A percentile compares a stretch with the other conserved stretches of the same genome.
Evolutionary conservation across 2,888 invertebrate genomes (phyloP).

Genomic region (Drosophila ezoana): DNA sequence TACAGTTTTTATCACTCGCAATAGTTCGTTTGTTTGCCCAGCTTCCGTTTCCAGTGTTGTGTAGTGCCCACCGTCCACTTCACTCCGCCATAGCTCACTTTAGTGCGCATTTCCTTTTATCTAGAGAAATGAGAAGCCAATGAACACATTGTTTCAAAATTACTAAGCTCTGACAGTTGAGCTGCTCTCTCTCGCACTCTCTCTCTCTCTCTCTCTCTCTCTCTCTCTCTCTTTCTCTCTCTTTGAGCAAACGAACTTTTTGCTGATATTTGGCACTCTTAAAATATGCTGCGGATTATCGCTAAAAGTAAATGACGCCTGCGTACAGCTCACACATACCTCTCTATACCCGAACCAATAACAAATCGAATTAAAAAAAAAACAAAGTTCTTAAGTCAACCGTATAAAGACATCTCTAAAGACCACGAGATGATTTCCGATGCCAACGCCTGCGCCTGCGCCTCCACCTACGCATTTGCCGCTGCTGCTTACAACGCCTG

Average conservation of each 20-base stretch:
- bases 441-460: constrained; percentile 28
- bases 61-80: constrained; percentile 17
- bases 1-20: constrained; percentile 21
- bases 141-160: constrained; percentile 70
- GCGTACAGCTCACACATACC: constrained; percentile 54
- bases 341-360: constrained; percentile 25
- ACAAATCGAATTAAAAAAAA: constrained; percentile 13
- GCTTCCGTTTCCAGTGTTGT: constrained; percentile 3
- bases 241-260: constrained; percentile 69
- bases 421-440: constrained; percentile 40
- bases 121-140: constrained; percentile 55
- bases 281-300: constrained; percentile 84
- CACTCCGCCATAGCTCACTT: constrained; percentile 44
- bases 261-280: constrained; percentile 83
- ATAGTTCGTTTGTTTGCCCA: constrained; percentile 66
- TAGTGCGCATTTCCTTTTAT: constrained; percentile 64
- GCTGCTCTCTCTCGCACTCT: constrained; percentile 10
- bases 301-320: constrained; percentile 70
- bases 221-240: constrained; percentile 10
- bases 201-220: not conserved
- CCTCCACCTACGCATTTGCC: constrained; percentile 39
- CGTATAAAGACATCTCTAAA: constrained; percentile 28
- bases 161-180: not conserved
- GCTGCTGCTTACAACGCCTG: constrained; percentile 64
- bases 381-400: constrained; percentile 15